phyloP scores from a whole-genome alignment of 2,888 invertebrate genomes.

The Limnephilus auricula region DNA sequence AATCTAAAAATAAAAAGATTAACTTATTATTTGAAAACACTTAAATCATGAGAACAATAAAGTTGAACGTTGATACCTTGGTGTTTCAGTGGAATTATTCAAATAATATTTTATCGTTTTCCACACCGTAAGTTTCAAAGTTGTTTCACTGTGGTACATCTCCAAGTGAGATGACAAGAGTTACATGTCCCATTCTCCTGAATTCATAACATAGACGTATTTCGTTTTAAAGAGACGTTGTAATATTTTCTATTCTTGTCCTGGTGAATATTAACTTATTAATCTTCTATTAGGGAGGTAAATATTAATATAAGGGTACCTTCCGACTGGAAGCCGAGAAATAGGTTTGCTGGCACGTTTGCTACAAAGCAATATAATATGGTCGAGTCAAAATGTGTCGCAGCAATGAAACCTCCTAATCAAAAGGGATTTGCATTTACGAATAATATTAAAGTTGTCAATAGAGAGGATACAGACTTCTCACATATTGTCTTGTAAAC shows the following conservation, averaged over 20 bases:
- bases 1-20: no score
- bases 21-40: no score
- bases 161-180: neutral
- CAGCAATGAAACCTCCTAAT: neutral
- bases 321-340: constrained; percentile 58
- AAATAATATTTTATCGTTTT: neutral
- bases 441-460: neutral
- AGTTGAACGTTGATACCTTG: neutral
- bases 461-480: neutral
- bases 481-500: neutral
- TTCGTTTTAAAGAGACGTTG: neutral
- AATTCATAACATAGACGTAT: neutral
- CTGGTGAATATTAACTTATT: constrained; percentile 63
- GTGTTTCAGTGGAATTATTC: neutral
- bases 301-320: constrained; percentile 59
- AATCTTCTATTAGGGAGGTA: constrained; percentile 63
- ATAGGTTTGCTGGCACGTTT: constrained; percentile 62
- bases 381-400: neutral
- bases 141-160: neutral
- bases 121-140: neutral
- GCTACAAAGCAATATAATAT: neutral
- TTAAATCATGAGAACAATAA: neutral
- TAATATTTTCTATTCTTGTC: constrained; percentile 25
- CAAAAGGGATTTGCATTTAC: neutral
- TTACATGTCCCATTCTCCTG: neutral